Conservation (phyloP, 2,797 vertebrate genomes). For the Falco columbarius region DNA sequence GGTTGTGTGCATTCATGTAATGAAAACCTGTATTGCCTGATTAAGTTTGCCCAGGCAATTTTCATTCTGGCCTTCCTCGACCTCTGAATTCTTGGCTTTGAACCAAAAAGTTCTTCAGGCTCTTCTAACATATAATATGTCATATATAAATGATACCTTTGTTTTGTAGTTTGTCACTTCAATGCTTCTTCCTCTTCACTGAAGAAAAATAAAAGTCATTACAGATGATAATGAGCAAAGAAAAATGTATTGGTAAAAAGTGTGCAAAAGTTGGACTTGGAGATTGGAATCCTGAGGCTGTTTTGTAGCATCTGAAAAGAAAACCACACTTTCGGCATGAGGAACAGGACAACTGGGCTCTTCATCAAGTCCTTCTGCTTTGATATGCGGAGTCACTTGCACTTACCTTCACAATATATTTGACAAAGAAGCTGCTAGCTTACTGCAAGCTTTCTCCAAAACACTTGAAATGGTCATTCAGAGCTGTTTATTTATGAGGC, state of each 20-base stretch:
- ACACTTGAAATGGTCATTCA: background rate
- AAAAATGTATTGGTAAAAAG: background rate
- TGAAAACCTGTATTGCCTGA: background rate
- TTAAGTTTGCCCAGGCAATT: constrained; percentile 17
- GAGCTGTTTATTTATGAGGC: constrained; percentile 16
- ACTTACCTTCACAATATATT: background rate
- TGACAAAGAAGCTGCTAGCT: background rate
- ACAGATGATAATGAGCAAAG: background rate
- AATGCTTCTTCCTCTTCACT: background rate
- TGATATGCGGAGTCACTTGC: background rate
- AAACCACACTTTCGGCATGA: background rate
- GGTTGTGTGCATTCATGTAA: background rate
- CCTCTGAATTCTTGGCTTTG: constrained; percentile 27
- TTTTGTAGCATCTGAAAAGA: background rate
- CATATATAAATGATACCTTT: constrained; percentile 34
- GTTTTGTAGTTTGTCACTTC: constrained; percentile 32
- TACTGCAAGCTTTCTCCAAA: background rate
- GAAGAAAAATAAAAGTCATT: background rate
- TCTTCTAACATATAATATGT: constrained; percentile 23
- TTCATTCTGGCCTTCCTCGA: background rate
- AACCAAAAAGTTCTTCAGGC: constrained; percentile 18
- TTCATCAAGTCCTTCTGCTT: background rate
- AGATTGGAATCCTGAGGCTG: background rate
- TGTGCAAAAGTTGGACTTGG: background rate
- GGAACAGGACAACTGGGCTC: background rate